Evolutionary conservation across 2,113 vertebrate genomes (phyloP), one percentile per base, ranked within the genome.

Genomic region (Nibea coibor): DNA sequence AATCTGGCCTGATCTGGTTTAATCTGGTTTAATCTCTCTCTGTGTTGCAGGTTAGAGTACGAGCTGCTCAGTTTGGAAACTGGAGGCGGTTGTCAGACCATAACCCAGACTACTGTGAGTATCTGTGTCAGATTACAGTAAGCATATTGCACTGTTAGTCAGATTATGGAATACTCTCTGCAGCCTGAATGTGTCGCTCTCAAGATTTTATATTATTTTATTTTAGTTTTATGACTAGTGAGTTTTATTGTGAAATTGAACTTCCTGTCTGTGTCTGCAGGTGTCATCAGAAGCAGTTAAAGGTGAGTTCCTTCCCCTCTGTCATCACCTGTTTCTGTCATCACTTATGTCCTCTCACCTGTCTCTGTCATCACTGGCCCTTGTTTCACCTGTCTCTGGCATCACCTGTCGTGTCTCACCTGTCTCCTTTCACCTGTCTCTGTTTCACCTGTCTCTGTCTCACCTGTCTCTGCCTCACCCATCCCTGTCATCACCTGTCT

Each of bases 61-160:
- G 97, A 98, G 81, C 91, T 99, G 20, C 91, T 96, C 17, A 82
- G 47, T 0, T 86, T 98, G 88, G 97, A 98, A 85, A 95, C 91
- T 0, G 87, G 94, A n/a, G 57, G 42, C 16, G 22, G 48, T 20
- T 42, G 53, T 67, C 28, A 78, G 57, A 80, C 61, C 2, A 10
- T 57, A 17, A 75, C 73, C 65, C 84, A 75, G 10, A 71, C 75
- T 4, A 6, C 28, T 39, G 91, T 91, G 58, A 84, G 81, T 26
- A 62, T 35, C 35, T 35, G 35, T 35, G 35, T 35, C 7, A 35
- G 35, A 5, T 35, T 56, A 14, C 15, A 57, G 11, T 26, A 15
- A 14, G 26, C 54, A 26, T 5, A 59, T 59, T 59, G 35, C 26
- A 59, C 6, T 35, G 7, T 35, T 35, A 7, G 7, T 35, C 35